These are phyloP conservation scores for Halichoerus grypus DNA, from an alignment of 2,113 vertebrate species.

Conservation along the genomic window DNA sequence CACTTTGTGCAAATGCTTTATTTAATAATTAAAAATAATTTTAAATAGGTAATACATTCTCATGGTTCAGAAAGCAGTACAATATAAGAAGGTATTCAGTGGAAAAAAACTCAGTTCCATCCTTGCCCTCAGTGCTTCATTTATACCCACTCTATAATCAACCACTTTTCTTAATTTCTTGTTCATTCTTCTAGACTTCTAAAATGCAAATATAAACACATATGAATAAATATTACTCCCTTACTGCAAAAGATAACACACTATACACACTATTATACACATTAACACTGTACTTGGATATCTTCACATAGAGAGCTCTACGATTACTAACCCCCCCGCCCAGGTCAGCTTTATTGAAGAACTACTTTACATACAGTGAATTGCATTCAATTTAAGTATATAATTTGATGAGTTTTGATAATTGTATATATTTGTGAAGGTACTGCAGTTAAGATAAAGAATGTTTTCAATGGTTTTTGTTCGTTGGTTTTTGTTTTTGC, in stretches of 20 bases:
- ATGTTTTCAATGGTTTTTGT: neutral
- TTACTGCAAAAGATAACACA: neutral
- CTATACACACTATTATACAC: neutral
- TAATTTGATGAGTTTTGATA: slow-evolving; percentile 53
- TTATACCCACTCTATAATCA: neutral
- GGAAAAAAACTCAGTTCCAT: neutral
- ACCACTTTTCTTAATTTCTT: slow-evolving; percentile 47
- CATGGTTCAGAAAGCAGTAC: neutral
- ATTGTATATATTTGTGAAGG: neutral
- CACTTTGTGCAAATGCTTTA: slow-evolving; percentile 5
- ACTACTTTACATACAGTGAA: neutral
- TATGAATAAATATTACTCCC: slow-evolving; percentile 15
- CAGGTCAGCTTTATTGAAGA: neutral
- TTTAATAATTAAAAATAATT: slow-evolving; percentile 56
- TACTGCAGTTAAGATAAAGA: neutral
- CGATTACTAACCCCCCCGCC: neutral
- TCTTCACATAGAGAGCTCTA: neutral
- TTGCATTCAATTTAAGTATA: slow-evolving; percentile 49
- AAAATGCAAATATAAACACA: slow-evolving; percentile 32
- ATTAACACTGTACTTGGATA: neutral
- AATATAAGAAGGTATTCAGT: neutral
- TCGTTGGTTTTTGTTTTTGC: neutral
- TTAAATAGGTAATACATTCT: slow-evolving; percentile 10
- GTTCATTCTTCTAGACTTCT: slow-evolving; percentile 38
- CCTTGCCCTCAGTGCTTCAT: neutral